Conservation (phyloP, 2,888 invertebrate species). For the Lycaena phlaeas region DNA sequence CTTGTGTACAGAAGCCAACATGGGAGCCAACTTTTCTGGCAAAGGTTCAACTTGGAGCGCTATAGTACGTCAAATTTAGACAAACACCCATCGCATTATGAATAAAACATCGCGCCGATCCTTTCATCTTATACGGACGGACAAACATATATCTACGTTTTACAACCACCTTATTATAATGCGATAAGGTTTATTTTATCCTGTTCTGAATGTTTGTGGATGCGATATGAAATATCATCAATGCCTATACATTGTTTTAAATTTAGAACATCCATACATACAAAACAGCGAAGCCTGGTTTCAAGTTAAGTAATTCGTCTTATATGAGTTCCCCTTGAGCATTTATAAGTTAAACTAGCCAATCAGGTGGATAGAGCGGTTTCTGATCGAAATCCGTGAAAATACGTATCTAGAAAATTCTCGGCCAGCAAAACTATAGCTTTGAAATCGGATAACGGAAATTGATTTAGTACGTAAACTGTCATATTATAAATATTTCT, state of each 20-base stretch:
- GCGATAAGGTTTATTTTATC: conserved; percentile 8
- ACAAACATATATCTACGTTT: conserved; percentile 1
- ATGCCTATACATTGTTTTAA: not conserved
- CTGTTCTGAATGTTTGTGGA: not conserved
- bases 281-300: too few species aligned
- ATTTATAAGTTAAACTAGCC: too few species aligned
- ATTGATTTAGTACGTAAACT: too few species aligned
- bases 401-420: too few species aligned
- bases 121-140: conserved; percentile 13
- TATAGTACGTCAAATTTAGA: conserved; percentile 51
- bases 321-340: too few species aligned
- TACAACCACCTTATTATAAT: conserved; percentile 5
- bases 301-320: too few species aligned
- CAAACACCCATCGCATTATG: conserved; percentile 53
- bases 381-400: too few species aligned
- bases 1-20: conserved; percentile 11
- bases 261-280: too few species aligned
- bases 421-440: too few species aligned
- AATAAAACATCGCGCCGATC: conserved; percentile 45
- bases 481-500: too few species aligned
- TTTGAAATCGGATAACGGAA: too few species aligned
- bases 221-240: not conserved
- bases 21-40: conserved; percentile 22
- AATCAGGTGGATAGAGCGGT: too few species aligned
- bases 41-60: conserved; percentile 22